Evolutionary conservation across 2,113 vertebrate genomes (phyloP), one percentile per base, ranked within the genome.

Genomic region (Puntigrus tetrazona): DNA sequence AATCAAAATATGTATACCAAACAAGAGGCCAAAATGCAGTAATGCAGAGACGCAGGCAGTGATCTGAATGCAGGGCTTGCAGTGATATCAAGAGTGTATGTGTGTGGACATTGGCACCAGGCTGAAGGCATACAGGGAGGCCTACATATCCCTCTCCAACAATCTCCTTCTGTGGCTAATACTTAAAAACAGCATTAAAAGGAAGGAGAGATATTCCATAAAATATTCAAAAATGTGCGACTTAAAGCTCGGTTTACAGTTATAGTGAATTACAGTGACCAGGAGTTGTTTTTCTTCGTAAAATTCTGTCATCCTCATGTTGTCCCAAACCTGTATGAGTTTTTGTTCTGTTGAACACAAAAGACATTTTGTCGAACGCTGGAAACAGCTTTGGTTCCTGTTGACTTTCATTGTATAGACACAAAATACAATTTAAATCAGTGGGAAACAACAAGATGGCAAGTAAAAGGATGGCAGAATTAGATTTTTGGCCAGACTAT

Each of bases 101-200:
- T 38, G 31, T 38, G 14, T 27, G 77, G 50, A 78, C 52, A 25
- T 1, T 78, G 52, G 34, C 22, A 3, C 27, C 7, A 9, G 38
- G 52, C 11, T 18, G 36, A 65, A 43, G 78, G 57, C 78, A 27
- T 29, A 31, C 16, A 79, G 57, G 0, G 13, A 63, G 38, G 65
- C 78, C 78, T 79, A 79, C 38, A 79, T 79, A 63, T 29, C 25
- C 57, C 27, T 65, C n/a, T 65, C 55, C 59, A 45, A 80, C 1
- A 18, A 65, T 65, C 38, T 36, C n/a, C 36, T 63, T 81, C 70
- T 74, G 69, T 85, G 29, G 22, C 84, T 61, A 16, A 6, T 47
- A 80, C 57, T 86, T 65, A 81, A 85, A 63, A 31, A 36, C 29
- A 82, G 55, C 41, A 65, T 59, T 80, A 18, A 72, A 72, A 63